phyloP scores from a whole-genome alignment of 2,113 vertebrate species.

The Scomber japonicus region DNA sequence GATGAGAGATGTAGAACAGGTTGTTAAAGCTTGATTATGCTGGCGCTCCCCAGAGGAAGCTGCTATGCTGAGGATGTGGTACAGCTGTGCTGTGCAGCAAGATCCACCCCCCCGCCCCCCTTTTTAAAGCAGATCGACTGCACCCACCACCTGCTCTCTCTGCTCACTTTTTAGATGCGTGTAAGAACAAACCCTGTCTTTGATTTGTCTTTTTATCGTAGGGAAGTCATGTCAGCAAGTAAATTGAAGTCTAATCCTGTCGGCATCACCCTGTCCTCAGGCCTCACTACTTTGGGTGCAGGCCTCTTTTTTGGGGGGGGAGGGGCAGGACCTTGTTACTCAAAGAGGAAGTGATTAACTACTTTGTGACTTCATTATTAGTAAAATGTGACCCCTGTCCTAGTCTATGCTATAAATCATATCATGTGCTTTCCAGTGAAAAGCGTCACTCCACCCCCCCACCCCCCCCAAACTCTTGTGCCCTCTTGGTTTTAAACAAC shows the following conservation, averaged over 20 bases:
- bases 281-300: slow-evolving; percentile 10
- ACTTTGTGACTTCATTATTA: background rate
- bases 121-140: background rate
- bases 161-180: background rate
- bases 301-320: background rate
- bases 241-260: background rate
- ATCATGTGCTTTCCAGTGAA: background rate
- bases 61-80: slow-evolving; percentile 36
- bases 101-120: slow-evolving; percentile 12
- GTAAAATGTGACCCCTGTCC: background rate
- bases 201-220: background rate
- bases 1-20: background rate
- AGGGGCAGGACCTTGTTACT: background rate
- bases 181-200: slow-evolving; percentile 3
- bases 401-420: background rate
- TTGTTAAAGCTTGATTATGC: background rate
- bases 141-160: slow-evolving; percentile 16
- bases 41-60: slow-evolving; percentile 3
- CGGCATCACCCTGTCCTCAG: slow-evolving; percentile 3
- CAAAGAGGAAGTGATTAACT: background rate
- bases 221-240: background rate
- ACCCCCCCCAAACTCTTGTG: no score
- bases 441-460: background rate
- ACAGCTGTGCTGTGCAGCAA: background rate
- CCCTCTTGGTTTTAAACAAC: no score